These are phyloP conservation scores for Aurelia sp. DNA, from an alignment of 30 jellyfish, hydroid and myxozoan species.

Conservation along the genomic window DNA sequence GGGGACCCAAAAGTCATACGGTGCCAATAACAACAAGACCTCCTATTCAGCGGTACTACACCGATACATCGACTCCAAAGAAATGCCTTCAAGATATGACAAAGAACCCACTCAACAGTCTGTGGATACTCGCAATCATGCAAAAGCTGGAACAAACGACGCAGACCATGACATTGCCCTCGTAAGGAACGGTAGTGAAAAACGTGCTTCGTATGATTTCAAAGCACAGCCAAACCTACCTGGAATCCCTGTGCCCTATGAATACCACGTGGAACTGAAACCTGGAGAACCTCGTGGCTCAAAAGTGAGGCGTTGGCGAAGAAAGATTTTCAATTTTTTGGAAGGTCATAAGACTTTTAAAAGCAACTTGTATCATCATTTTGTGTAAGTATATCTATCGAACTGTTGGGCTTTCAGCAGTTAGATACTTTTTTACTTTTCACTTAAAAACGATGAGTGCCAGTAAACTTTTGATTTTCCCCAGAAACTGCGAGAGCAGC, in stretches of 20 bases:
- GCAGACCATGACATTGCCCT: not conserved
- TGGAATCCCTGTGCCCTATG: conserved; percentile 48
- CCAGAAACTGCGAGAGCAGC: no score
- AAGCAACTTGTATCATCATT: conserved; percentile 59
- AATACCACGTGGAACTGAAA: conserved; percentile 19
- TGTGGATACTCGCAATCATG: conserved; percentile 16
- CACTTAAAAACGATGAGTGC: no score
- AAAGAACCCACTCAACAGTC: conserved; percentile 16
- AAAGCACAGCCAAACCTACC: conserved; percentile 46
- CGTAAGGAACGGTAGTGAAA: not conserved
- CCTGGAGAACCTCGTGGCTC: not conserved
- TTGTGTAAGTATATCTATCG: conserved; percentile 33
- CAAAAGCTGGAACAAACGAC: not conserved
- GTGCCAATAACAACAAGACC: conserved; percentile 21
- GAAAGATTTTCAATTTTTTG: conserved; percentile 37
- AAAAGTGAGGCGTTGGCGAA: not conserved
- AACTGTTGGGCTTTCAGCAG: no score
- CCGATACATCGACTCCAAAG: conserved; percentile 33
- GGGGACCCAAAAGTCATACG: conserved; percentile 33
- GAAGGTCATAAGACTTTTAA: conserved; percentile 51
- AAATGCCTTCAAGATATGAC: conserved; percentile 58
- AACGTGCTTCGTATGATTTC: conserved; percentile 2
- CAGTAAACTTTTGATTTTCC: no score
- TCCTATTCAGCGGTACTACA: conserved; percentile 36
- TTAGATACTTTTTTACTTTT: no score